Evolutionary conservation across 2,113 vertebrate species (phyloP), one percentile per base, ranked within the genome.

Genomic region (Carassius carassius): DNA sequence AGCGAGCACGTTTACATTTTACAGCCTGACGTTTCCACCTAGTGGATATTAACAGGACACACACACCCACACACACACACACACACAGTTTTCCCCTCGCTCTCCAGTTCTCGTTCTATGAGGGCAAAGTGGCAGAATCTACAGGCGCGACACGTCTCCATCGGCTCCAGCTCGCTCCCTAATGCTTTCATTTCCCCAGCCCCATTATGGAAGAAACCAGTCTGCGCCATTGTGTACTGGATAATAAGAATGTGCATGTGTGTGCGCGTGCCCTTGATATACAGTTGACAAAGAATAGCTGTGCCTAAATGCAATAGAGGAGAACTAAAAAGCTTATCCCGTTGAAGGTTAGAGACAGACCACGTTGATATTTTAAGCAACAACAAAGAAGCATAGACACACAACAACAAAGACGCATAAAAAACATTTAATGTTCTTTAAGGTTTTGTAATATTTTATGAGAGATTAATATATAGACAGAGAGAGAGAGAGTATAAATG

Each of bases 111-210:
- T 56, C 86, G 87, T 86, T 88, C 89, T 89, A 83, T 44, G 41
- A 92, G 91, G 91, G 94, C 90, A 92, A 86, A 87, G 83, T 80
- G 84, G 78, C 78, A 76, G 89, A 86, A 94, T 94, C 94, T 94
- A 94, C 92, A 95, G 89, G 93, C 94, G 85, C 88, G 73, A 93
- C 93, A 94, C 94, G 94, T 93, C 88, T 91, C 90, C 89, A 85
- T 83, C 90, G 70, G 91, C 92, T 92, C 91, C 91, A 92, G 92
- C 90, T 84, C 82, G 79, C 78, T 86, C 69, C 67, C 72, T 47
- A 83, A 87, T 89, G 90, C 92, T 93, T 91, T 90, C 90, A 91
- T 91, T 93, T 93, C 91, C 49, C 92, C 90, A 92, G 91, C 89
- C 89, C 91, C 90, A 92, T 92, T 92, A 94, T 92, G 86, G 91